Conservation (phyloP, 1,140 invertebrate genomes). For the Zeugodacus cucurbitae region DNA sequence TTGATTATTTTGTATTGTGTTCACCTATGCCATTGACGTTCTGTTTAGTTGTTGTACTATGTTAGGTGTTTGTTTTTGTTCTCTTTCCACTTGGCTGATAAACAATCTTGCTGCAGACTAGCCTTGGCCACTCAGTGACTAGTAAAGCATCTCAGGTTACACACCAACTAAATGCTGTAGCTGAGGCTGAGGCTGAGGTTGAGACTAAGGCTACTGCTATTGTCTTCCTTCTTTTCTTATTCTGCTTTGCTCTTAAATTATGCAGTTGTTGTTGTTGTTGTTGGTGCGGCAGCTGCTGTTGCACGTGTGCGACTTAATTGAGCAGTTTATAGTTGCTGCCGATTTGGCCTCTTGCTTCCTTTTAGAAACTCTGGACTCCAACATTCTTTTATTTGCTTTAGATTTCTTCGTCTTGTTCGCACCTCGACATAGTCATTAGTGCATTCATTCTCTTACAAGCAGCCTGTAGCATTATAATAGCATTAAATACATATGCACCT, state of each 20-base stretch:
- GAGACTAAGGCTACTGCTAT: not conserved
- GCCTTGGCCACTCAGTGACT: constrained; percentile 15
- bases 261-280: not conserved
- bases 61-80: not conserved
- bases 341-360: not conserved
- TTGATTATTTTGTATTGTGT: not conserved
- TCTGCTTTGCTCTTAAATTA: too few species aligned
- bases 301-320: constrained; percentile 22
- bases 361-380: not conserved
- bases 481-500: not conserved
- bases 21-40: not conserved
- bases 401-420: not conserved
- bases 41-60: not conserved
- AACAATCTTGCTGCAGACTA: not conserved
- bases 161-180: not conserved
- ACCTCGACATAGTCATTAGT: not conserved
- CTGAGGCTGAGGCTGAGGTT: not conserved
- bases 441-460: not conserved
- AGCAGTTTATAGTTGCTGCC: constrained; percentile 4
- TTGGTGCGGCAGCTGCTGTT: constrained; percentile 1
- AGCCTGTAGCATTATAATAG: not conserved
- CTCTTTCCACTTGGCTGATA: not conserved
- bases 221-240: not conserved
- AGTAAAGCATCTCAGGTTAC: constrained; percentile 16
- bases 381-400: not conserved